These are phyloP conservation scores for Diarsia dahlii DNA, from an alignment of 2,888 invertebrate species.

Conservation along the genomic window DNA sequence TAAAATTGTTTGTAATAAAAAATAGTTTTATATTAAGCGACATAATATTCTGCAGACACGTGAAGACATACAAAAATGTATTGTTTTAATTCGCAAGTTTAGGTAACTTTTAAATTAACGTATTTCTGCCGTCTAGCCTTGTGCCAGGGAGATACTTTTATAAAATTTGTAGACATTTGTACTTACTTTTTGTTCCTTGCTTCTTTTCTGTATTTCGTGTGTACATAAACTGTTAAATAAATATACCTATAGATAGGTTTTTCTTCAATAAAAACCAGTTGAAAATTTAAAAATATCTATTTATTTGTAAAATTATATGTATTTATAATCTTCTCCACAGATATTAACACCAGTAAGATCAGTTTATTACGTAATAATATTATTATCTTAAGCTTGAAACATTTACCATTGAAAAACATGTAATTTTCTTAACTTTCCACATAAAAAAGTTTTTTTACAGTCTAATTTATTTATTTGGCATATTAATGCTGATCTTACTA, in stretches of 20 bases:
- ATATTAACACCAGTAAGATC: slow-evolving; percentile 24
- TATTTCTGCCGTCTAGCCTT: too few species aligned
- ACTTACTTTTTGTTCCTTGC: too few species aligned
- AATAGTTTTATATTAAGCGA: neutral
- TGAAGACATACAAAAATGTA: neutral
- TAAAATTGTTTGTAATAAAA: slow-evolving; percentile 11
- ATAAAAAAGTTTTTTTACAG: neutral
- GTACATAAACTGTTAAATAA: too few species aligned
- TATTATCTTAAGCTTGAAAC: slow-evolving; percentile 4
- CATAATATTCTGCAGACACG: neutral
- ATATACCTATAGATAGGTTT: neutral
- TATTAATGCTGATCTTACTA: slow-evolving; percentile 23
- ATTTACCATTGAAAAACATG: slow-evolving; percentile 1
- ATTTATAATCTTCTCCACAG: slow-evolving; percentile 11
- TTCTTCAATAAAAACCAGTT: slow-evolving; percentile 12
- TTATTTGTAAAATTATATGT: slow-evolving; percentile 40
- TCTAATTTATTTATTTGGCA: slow-evolving; percentile 24
- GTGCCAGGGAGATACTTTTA: neutral
- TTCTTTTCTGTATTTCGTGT: too few species aligned
- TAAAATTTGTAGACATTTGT: too few species aligned
- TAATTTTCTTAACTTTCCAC: neutral
- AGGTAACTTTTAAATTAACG: neutral
- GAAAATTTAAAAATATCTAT: slow-evolving; percentile 44
- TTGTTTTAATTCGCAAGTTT: neutral
- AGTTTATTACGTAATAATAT: slow-evolving; percentile 18